phyloP scores from a whole-genome alignment of 2,888 invertebrate genomes.

The Thyatira batis region DNA sequence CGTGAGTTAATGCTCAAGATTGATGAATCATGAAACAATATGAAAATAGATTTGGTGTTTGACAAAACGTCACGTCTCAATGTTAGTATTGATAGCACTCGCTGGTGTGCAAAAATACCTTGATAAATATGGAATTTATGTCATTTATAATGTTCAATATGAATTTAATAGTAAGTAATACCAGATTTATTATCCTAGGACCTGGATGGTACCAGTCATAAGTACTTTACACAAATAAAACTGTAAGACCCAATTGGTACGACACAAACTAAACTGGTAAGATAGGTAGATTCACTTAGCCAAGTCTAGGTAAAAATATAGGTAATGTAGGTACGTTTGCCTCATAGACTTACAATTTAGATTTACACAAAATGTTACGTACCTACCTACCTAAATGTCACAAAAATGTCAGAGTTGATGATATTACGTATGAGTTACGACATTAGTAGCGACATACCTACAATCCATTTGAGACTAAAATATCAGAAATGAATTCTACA shows the following conservation, averaged over 20 bases:
- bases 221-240: too few relatives aligned
- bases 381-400: not conserved
- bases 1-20: not conserved
- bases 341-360: too few relatives aligned
- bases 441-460: not conserved
- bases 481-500: not conserved
- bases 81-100: not conserved
- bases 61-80: conserved; percentile 1
- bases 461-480: not conserved
- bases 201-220: too few relatives aligned
- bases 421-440: not conserved
- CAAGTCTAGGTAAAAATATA: too few relatives aligned
- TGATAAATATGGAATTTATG: too few relatives aligned
- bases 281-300: too few relatives aligned
- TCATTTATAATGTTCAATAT: too few relatives aligned
- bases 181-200: too few relatives aligned
- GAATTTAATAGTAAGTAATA: too few relatives aligned
- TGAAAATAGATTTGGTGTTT: conserved; percentile 3
- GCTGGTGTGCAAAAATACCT: not conserved
- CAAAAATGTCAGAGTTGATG: not conserved
- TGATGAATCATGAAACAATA: not conserved
- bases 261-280: too few relatives aligned
- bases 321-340: too few relatives aligned
- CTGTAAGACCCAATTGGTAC: too few relatives aligned
- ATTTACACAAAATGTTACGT: not conserved